Evolutionary conservation across 2,113 vertebrate species (phyloP).

Genomic region (Trachemys scripta): DNA sequence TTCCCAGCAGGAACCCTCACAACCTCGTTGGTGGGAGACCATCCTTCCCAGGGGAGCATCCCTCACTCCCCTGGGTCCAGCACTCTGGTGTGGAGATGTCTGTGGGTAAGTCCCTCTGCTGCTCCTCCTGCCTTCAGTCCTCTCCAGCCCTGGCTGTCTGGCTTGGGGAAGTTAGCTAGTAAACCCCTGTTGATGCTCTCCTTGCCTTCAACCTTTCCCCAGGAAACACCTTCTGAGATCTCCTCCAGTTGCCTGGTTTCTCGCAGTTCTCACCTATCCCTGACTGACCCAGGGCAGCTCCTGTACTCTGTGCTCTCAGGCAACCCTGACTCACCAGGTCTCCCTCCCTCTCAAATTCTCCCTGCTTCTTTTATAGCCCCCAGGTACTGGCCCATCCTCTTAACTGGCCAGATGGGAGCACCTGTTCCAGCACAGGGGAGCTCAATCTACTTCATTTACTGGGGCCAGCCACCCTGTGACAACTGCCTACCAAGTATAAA

Average conservation of each 20-base stretch:
- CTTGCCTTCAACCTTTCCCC: background rate
- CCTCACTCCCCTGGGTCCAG: background rate
- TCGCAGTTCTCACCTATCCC: background rate
- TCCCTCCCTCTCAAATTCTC: background rate
- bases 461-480: background rate
- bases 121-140: background rate
- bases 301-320: too few species aligned
- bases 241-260: background rate
- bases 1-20: background rate
- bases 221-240: background rate
- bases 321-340: background rate
- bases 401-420: background rate
- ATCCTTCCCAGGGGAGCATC: too few species aligned
- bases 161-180: background rate
- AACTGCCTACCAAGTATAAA: background rate
- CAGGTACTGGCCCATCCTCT: background rate
- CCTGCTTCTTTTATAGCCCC: background rate
- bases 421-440: background rate
- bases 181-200: background rate
- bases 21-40: background rate
- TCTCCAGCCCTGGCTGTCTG: background rate
- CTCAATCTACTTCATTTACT: background rate
- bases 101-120: background rate
- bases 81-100: background rate
- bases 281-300: background rate